Percentiles rank a stretch among this genome's conserved stretches.
Evolutionary conservation across 2,888 invertebrate species (phyloP).

Genomic region (Acrobeloides nanus): DNA sequence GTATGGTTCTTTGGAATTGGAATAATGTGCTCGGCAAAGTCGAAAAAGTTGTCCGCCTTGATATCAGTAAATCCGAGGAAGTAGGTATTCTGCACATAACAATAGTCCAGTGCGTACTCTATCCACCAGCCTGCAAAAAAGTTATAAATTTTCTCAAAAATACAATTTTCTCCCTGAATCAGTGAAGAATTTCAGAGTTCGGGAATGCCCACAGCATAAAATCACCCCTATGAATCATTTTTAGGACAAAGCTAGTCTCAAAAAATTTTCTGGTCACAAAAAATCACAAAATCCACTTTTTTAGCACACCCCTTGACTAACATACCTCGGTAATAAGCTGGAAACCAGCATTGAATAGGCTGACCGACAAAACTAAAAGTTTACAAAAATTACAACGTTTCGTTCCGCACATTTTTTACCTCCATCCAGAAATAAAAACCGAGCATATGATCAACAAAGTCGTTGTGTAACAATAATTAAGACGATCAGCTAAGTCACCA

Average conservation of each 20-base stretch:
- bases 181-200: background rate
- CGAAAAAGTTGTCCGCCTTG: constrained; percentile 39
- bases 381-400: constrained; percentile 6
- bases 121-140: constrained; percentile 52
- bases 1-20: constrained; percentile 54
- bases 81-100: constrained; percentile 60
- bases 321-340: constrained; percentile 57
- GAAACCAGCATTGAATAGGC: constrained; percentile 60
- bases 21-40: constrained; percentile 49
- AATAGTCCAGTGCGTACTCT: constrained; percentile 58
- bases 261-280: too few relatives aligned
- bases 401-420: constrained; percentile 24
- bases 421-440: constrained; percentile 57
- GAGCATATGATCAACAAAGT: constrained; percentile 57
- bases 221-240: too few relatives aligned
- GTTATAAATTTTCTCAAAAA: too few relatives aligned
- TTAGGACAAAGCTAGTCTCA: too few relatives aligned
- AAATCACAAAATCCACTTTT: too few relatives aligned
- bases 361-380: constrained; percentile 56
- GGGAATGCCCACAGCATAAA: background rate
- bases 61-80: constrained; percentile 56
- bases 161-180: background rate
- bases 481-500: constrained; percentile 38
- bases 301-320: too few relatives aligned
- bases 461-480: constrained; percentile 55